These are phyloP conservation scores for Prenolepis imparis DNA, from an alignment of 2,888 invertebrate species.

Conservation along the genomic window DNA sequence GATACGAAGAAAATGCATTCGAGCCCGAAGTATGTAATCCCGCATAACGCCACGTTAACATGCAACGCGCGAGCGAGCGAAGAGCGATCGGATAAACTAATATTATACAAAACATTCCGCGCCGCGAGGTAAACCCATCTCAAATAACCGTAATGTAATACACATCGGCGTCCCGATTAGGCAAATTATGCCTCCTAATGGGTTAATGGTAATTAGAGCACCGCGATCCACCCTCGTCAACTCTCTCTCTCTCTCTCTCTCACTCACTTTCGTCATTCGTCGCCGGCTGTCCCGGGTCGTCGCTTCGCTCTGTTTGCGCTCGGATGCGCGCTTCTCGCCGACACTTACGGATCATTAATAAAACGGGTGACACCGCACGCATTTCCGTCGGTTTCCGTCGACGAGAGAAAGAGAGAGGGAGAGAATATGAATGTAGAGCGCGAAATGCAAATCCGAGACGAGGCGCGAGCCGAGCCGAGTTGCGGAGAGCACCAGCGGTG, in stretches of 20 bases:
- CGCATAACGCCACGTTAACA: slow-evolving; percentile 49
- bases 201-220: slow-evolving; percentile 73
- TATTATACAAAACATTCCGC: slow-evolving; percentile 52
- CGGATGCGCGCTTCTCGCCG: slow-evolving; percentile 60
- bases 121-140: slow-evolving; percentile 44
- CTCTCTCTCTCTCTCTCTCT: neutral
- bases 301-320: neutral
- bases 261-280: neutral
- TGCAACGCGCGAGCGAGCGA: slow-evolving; percentile 25
- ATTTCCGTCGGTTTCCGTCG: slow-evolving; percentile 5
- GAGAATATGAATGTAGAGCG: slow-evolving; percentile 64
- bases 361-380: slow-evolving; percentile 65
- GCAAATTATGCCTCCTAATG: slow-evolving; percentile 75
- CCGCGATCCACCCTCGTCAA: slow-evolving; percentile 31
- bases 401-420: neutral
- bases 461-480: slow-evolving; percentile 42
- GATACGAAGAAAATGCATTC: slow-evolving; percentile 49
- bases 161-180: slow-evolving; percentile 67
- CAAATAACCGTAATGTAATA: slow-evolving; percentile 65
- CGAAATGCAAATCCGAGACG: slow-evolving; percentile 71
- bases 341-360: slow-evolving; percentile 76
- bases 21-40: slow-evolving; percentile 37
- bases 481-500: slow-evolving; percentile 41
- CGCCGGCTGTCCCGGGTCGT: slow-evolving; percentile 23
- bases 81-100: slow-evolving; percentile 32